phyloP scores from a whole-genome alignment of 1,140 invertebrate genomes.

The Drosophila mauritiana region DNA sequence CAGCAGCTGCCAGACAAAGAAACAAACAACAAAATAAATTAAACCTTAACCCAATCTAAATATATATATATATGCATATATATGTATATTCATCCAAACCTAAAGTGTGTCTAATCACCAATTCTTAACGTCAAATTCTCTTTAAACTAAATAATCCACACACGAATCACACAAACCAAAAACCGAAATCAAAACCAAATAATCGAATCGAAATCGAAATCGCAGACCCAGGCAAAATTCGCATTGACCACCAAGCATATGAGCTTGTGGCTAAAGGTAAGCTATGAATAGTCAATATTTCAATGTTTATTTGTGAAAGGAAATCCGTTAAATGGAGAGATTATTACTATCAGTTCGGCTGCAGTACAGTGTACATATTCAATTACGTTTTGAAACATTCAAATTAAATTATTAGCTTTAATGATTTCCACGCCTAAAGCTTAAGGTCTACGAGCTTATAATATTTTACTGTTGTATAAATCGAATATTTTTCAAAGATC shows the following conservation, averaged over 20 bases:
- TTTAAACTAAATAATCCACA: constrained; percentile 51
- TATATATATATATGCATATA: constrained; percentile 15
- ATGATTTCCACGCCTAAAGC: neutral
- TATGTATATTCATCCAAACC: constrained; percentile 29
- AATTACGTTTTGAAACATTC: neutral
- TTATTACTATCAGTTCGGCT: neutral
- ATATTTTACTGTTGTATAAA: no score
- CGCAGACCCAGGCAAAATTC: constrained; percentile 50
- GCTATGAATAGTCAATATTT: constrained; percentile 31
- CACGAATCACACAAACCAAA: constrained; percentile 43
- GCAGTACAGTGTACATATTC: neutral
- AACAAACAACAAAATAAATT: constrained; percentile 24
- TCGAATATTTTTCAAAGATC: no score
- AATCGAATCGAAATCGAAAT: constrained; percentile 38
- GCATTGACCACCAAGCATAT: constrained; percentile 47
- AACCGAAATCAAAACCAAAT: constrained; percentile 41
- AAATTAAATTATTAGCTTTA: neutral
- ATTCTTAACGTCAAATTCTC: constrained; percentile 64
- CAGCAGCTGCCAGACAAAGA: constrained; percentile 24
- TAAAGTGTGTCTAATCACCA: constrained; percentile 64
- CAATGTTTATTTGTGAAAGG: neutral
- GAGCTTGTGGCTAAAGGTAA: constrained; percentile 67
- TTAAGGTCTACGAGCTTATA: neutral
- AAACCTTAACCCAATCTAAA: constrained; percentile 32
- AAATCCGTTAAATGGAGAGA: neutral